phyloP scores from a whole-genome alignment of 2,888 invertebrate species.

The Leptinotarsa juncta region DNA sequence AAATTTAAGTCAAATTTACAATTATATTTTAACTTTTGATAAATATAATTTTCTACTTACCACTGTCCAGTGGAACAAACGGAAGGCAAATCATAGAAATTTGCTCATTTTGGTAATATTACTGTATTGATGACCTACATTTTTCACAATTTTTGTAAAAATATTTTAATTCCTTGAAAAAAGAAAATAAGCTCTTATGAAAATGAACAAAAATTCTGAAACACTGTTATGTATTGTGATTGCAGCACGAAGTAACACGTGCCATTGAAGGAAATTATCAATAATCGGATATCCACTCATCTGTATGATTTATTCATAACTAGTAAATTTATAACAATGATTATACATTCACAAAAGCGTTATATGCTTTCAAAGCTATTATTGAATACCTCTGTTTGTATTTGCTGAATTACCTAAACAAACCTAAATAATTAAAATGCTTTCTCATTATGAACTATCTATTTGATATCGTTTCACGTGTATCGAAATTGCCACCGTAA shows the following conservation, averaged over 20 bases:
- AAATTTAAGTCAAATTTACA: too few relatives aligned
- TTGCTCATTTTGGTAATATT: too few relatives aligned
- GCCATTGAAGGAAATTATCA: neutral
- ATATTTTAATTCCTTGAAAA: too few relatives aligned
- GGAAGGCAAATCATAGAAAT: too few relatives aligned
- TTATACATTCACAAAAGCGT: conserved; percentile 11
- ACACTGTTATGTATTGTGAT: neutral
- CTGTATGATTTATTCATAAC: neutral
- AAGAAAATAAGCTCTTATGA: neutral
- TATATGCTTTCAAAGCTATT: conserved; percentile 2
- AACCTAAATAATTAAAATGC: neutral
- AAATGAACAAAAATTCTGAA: neutral
- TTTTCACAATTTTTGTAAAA: too few relatives aligned
- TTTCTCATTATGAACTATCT: neutral
- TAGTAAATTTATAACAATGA: neutral
- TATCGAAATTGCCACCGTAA: neutral
- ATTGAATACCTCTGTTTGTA: conserved; percentile 12
- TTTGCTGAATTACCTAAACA: conserved; percentile 3
- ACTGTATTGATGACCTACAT: too few relatives aligned
- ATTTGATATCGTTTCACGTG: neutral
- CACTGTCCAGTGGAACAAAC: too few relatives aligned
- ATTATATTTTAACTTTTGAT: too few relatives aligned
- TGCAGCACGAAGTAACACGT: neutral
- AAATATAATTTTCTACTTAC: too few relatives aligned
- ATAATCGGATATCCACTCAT: conserved; percentile 3